A percentile compares a stretch with the other conserved stretches of the same genome.
These are phyloP conservation scores for Ginglymostoma cirratum DNA, from an alignment of 2,113 vertebrate species.

Conservation along the genomic window DNA sequence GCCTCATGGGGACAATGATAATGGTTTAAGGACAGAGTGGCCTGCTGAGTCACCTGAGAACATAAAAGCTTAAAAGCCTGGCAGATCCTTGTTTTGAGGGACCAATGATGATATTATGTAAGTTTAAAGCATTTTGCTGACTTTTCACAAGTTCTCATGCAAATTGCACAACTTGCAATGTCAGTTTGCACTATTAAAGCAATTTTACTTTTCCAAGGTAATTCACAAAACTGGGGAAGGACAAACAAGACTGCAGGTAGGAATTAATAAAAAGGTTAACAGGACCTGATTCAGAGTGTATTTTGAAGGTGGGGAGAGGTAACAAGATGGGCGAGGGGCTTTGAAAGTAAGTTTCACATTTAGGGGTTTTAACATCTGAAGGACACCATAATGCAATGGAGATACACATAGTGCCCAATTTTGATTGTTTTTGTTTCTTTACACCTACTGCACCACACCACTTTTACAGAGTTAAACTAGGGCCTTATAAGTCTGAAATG, in stretches of 20 bases:
- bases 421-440: background rate
- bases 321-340: background rate
- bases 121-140: background rate
- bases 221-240: background rate
- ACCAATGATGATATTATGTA: background rate
- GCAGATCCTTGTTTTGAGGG: background rate
- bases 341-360: background rate
- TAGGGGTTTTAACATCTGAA: background rate
- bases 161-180: background rate
- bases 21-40: background rate
- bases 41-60: background rate
- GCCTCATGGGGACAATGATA: background rate
- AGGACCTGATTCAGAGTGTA: background rate
- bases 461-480: too few relatives aligned
- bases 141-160: background rate
- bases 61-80: background rate
- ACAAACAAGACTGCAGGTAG: background rate
- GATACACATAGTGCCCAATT: background rate
- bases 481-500: background rate
- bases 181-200: background rate
- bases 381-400: background rate
- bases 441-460: too few relatives aligned
- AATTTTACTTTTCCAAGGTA: background rate
- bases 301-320: background rate
- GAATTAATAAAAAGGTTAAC: background rate